Percentiles rank a stretch among this genome's conserved stretches.
These are phyloP conservation scores for Neodiprion virginianus DNA, from an alignment of 1,140 invertebrate species.

Conservation along the genomic window DNA sequence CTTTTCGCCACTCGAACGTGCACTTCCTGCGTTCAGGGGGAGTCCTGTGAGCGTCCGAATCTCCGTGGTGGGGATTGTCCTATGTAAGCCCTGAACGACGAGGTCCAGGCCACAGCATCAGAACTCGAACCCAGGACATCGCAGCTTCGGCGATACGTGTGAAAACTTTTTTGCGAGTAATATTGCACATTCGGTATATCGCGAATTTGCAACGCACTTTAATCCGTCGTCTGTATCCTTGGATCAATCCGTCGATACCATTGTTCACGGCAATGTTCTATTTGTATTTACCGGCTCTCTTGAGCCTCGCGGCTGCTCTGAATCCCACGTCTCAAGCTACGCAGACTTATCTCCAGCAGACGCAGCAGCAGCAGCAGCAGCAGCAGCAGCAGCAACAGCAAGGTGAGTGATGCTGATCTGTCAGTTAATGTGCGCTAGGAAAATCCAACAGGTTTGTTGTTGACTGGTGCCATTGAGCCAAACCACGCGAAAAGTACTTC, in stretches of 20 bases:
- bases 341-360: neutral
- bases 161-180: neutral
- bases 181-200: neutral
- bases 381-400: neutral
- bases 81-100: slow-evolving; percentile 62
- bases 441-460: too few species aligned
- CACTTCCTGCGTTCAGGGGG: slow-evolving; percentile 57
- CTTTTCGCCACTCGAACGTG: slow-evolving; percentile 21
- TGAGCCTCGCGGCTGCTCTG: neutral
- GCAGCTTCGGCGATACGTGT: slow-evolving; percentile 13
- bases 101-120: slow-evolving; percentile 61
- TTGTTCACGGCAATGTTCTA: neutral
- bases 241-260: too few species aligned
- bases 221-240: too few species aligned
- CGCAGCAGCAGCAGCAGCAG: neutral
- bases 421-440: too few species aligned
- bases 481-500: too few species aligned
- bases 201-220: too few species aligned
- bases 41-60: slow-evolving; percentile 46
- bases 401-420: neutral
- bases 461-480: too few species aligned
- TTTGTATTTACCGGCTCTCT: neutral
- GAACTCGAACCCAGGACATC: slow-evolving; percentile 51
- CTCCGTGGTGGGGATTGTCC: slow-evolving; percentile 55
- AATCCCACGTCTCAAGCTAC: neutral